Conservation (phyloP, 2,888 invertebrate species). For the Hirtodrosophila cameraria region DNA sequence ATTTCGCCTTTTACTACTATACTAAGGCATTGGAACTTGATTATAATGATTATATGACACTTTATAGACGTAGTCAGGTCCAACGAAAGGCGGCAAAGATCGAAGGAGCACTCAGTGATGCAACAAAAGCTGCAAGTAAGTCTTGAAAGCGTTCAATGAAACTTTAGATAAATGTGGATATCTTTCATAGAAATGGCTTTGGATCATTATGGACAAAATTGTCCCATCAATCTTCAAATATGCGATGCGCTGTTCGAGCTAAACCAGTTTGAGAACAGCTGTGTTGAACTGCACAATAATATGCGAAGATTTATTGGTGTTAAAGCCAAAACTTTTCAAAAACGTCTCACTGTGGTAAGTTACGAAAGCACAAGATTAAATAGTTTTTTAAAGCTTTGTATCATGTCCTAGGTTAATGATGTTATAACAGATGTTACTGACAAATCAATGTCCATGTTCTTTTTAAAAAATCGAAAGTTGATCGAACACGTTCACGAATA, state of each 20-base stretch:
- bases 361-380: rapidly evolving
- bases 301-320: constrained; percentile 70
- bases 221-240: constrained; percentile 78
- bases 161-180: not conserved
- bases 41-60: constrained; percentile 66
- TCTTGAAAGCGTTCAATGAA: not conserved
- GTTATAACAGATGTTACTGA: constrained; percentile 80
- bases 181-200: constrained; percentile 21
- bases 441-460: constrained; percentile 73
- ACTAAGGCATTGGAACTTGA: constrained; percentile 75
- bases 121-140: constrained; percentile 72
- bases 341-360: constrained; percentile 73
- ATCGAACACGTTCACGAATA: constrained; percentile 63
- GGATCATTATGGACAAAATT: constrained; percentile 55
- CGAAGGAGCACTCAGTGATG: constrained; percentile 71
- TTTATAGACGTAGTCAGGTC: constrained; percentile 77
- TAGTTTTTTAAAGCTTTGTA: too few species aligned
- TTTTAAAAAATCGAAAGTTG: constrained; percentile 69
- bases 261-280: constrained; percentile 77
- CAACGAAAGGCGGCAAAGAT: constrained; percentile 79
- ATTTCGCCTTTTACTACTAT: constrained; percentile 79
- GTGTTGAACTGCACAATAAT: constrained; percentile 71
- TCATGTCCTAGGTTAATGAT: constrained; percentile 65
- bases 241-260: constrained; percentile 81
- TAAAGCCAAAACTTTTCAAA: constrained; percentile 67